These are phyloP conservation scores for Elanus axillaris DNA, from an alignment of 2,113 vertebrate species.

Conservation along the genomic window DNA sequence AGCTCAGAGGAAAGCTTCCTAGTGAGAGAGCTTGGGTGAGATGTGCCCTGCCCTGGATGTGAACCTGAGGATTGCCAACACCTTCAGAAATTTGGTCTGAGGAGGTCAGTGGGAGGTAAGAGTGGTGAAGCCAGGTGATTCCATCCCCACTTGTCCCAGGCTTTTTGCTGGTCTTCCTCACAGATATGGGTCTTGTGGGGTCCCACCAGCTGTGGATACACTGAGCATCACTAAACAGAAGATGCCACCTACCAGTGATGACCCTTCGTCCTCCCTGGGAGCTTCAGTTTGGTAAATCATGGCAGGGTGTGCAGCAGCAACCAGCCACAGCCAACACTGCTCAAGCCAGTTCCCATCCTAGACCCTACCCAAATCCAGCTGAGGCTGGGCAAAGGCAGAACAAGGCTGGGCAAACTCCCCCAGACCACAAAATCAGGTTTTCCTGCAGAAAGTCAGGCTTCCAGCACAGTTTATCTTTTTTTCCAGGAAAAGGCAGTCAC, in stretches of 20 bases:
- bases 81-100: neutral
- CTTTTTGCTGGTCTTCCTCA: neutral
- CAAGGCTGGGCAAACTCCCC: neutral
- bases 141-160: neutral
- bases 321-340: fast-evolving
- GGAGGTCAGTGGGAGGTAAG: neutral
- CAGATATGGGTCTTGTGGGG: fast-evolving
- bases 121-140: neutral
- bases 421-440: neutral
- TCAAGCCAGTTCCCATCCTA: neutral
- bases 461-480: fast-evolving
- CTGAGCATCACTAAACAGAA: neutral
- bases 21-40: neutral
- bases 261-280: neutral
- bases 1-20: neutral
- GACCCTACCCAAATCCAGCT: neutral
- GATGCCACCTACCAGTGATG: fast-evolving
- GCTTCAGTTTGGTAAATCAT: fast-evolving
- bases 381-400: neutral
- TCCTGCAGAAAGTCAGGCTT: neutral
- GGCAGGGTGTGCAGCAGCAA: neutral
- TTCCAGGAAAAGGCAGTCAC: neutral
- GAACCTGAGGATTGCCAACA: neutral
- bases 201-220: neutral
- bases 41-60: neutral